Evolutionary conservation across 2,797 vertebrate genomes (phyloP).

Genomic region (Enteromius thamalakanensis): DNA sequence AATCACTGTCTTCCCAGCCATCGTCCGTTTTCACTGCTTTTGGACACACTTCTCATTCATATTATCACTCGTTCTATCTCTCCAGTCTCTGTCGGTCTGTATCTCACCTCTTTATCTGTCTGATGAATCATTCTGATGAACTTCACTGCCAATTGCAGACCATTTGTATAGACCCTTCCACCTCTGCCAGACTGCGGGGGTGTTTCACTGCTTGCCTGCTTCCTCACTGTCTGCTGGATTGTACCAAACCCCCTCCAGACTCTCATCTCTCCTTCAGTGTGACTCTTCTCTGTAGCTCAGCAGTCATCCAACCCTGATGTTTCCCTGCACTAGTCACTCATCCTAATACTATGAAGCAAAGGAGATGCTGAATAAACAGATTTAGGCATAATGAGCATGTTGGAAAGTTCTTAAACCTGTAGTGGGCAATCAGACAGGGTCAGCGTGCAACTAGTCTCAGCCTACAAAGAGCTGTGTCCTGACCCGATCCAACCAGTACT

Average conservation of each 20-base stretch:
- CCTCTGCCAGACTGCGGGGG: constrained; percentile 23
- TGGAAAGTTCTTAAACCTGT: constrained; percentile 23
- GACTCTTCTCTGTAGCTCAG: constrained; percentile 30
- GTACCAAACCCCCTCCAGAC: constrained; percentile 47
- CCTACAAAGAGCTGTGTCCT: neutral
- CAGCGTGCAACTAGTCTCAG: neutral
- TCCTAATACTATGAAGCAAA: constrained; percentile 8
- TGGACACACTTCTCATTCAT: constrained; percentile 13
- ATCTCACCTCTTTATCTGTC: constrained; percentile 27
- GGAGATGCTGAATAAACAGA: constrained; percentile 15
- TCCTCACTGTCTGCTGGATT: constrained; percentile 63
- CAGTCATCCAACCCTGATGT: constrained; percentile 34
- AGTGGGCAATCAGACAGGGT: constrained; percentile 11
- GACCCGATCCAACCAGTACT: neutral
- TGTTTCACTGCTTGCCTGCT: constrained; percentile 42
- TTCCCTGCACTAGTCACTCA: constrained; percentile 18
- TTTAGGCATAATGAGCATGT: constrained; percentile 23
- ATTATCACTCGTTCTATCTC: constrained; percentile 25
- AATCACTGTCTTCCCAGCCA: constrained; percentile 30
- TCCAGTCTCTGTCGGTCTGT: constrained; percentile 31
- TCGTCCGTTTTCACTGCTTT: constrained; percentile 4
- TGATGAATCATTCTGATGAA: constrained; percentile 11
- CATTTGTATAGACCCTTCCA: constrained; percentile 44
- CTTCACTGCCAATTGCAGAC: constrained; percentile 10
- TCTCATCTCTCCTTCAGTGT: constrained; percentile 58